Evolutionary conservation across 2,888 invertebrate species (phyloP), one percentile per base, ranked within the genome.

Genomic region (Adineta ricciae): DNA sequence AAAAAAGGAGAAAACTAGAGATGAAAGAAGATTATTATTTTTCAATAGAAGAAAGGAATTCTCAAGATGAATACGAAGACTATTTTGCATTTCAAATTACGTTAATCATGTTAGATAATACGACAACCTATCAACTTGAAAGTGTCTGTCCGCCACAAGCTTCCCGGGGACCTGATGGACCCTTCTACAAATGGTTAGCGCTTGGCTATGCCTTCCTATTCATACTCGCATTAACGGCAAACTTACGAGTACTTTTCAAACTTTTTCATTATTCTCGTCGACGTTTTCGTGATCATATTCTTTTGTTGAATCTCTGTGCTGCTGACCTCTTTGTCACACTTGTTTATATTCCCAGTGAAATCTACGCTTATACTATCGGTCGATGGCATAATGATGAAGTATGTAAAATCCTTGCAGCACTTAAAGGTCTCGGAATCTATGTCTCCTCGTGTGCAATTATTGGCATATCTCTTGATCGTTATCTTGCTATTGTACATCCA

Each of bases 261-360:
- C 32, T 78, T 41, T 78, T 38, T 41, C 38, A 78, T 41, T 78
- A 78, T 41, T 41, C 78, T 78, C 78, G 78, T 36, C 78, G 78
- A 11, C 78, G 78, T 41, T 78, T 78, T 78, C 78, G 78, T 41
- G 78, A 78, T 78, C 78, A 78, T 78, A 78, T 78, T 11, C 41
- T 78, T 19, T 21, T 78, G n/a, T 38, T 78, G n/a, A 78, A 78
- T 78, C 41, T 78, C 14, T 78, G 78, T 41, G 78, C 78, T 7
- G 78, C 78, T 78, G 78, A 78, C 41, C 41, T 78, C 38, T 78
- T 78, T n/a, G 78, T 78, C n/a, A 78, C 78, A 41, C n/a, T 78
- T 78, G 41, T 41, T 78, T 78, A 78, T 41, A 78, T 78, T 24
- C 78, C 78, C 38, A 78, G 78, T 41, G 78, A 78, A 78, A 41